These are phyloP conservation scores for Flexamia atlantica DNA, from an alignment of 2,888 invertebrate genomes.

Conservation along the genomic window DNA sequence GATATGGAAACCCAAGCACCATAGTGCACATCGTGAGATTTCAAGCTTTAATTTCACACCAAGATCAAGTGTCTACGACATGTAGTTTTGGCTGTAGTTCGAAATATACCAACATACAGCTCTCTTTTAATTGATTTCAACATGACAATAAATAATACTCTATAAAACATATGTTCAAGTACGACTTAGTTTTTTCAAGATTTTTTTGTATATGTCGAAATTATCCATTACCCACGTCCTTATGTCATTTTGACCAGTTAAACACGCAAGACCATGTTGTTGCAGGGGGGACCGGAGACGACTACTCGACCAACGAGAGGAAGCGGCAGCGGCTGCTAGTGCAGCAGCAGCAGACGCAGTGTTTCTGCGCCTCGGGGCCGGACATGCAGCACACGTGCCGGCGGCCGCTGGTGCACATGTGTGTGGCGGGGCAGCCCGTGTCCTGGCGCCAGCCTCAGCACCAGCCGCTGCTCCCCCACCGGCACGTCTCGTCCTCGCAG, in stretches of 20 bases:
- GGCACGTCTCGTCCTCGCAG: slow-evolving; percentile 3
- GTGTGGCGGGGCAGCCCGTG: slow-evolving; percentile 27
- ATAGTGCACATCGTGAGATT: no score
- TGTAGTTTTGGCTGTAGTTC: no score
- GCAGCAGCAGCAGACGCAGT: slow-evolving; percentile 15
- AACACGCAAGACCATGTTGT: background rate
- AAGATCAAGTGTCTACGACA: no score
- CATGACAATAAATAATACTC: no score
- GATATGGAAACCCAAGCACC: no score
- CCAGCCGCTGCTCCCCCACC: background rate
- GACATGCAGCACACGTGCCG: slow-evolving; percentile 20
- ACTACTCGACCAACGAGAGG: slow-evolving; percentile 19
- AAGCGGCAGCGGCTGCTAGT: slow-evolving; percentile 11
- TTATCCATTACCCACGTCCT: no score
- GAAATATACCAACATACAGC: no score
- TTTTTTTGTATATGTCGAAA: no score
- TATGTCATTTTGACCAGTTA: background rate
- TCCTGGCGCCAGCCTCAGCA: slow-evolving; percentile 31
- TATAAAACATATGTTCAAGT: no score
- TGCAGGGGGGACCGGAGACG: slow-evolving; percentile 41
- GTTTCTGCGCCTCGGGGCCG: slow-evolving; percentile 21
- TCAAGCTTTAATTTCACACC: no score
- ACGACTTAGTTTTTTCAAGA: no score
- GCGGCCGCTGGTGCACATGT: slow-evolving; percentile 24
- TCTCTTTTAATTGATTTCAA: no score